Conservation (phyloP, 2,797 vertebrate species). For the Brachymystax lenok region DNA sequence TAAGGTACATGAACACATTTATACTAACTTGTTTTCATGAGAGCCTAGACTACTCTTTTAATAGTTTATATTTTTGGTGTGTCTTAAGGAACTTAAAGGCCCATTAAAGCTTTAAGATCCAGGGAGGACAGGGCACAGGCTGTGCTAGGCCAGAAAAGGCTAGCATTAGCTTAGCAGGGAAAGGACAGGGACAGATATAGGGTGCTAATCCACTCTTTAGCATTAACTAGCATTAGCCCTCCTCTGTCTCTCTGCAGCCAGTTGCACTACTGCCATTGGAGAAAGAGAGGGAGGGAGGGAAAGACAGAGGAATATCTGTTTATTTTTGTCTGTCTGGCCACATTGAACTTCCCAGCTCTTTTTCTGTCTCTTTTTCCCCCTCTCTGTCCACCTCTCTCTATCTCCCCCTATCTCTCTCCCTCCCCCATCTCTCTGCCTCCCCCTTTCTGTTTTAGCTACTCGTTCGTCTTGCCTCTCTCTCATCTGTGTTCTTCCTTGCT, state of each 20-base stretch:
- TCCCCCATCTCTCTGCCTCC: constrained; percentile 37
- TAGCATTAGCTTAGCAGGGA: constrained; percentile 12
- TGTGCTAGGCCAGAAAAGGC: constrained; percentile 31
- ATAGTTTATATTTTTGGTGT: not conserved
- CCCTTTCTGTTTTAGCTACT: constrained; percentile 13
- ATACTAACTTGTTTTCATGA: not conserved
- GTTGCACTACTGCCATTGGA: constrained; percentile 19
- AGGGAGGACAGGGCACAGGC: constrained; percentile 2
- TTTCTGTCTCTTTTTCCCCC: constrained; percentile 19
- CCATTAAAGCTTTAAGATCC: not conserved
- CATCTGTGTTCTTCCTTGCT: not conserved
- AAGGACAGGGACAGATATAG: constrained; percentile 52
- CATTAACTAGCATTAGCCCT: constrained; percentile 61
- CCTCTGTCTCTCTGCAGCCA: constrained; percentile 43
- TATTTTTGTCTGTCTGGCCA: constrained; percentile 46
- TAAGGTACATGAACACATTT: not conserved
- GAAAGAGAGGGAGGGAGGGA: constrained; percentile 16
- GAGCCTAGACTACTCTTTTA: not conserved
- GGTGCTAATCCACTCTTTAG: constrained; percentile 59
- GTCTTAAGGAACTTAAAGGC: not conserved
- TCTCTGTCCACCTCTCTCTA: constrained; percentile 30
- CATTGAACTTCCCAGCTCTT: constrained; percentile 27
- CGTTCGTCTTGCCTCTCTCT: constrained; percentile 38
- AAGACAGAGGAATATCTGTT: constrained; percentile 27
- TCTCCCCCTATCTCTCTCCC: constrained; percentile 41